Percentiles rank a stretch among this genome's conserved stretches.
These are phyloP conservation scores for Marmota monax DNA, from an alignment of 2,113 vertebrate species.

Conservation along the genomic window DNA sequence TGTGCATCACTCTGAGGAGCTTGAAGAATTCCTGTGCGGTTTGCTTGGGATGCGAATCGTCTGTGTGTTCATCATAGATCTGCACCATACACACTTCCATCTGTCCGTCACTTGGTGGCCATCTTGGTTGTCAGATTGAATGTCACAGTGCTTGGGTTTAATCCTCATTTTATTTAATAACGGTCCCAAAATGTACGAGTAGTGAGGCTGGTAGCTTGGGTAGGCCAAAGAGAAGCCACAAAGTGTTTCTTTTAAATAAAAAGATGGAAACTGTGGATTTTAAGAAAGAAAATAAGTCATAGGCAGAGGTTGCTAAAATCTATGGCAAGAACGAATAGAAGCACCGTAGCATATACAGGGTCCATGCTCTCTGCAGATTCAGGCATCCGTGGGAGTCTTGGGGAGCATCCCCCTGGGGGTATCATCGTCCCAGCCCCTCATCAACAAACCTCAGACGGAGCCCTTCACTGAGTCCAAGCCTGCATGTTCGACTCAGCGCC, in stretches of 20 bases:
- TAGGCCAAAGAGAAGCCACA: background rate
- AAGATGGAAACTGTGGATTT: background rate
- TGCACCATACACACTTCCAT: background rate
- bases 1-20: background rate
- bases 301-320: background rate
- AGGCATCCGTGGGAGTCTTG: background rate
- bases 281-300: background rate
- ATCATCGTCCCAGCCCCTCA: background rate
- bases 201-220: background rate
- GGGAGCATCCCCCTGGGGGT: rapidly evolving
- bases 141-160: background rate
- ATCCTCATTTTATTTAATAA: background rate
- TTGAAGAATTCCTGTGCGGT: background rate
- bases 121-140: background rate
- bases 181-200: background rate
- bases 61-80: too few species aligned
- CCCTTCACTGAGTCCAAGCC: background rate
- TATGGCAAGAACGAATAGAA: background rate
- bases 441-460: background rate
- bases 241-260: background rate
- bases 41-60: background rate
- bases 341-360: background rate
- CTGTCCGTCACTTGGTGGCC: background rate
- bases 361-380: background rate
- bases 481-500: background rate